These are phyloP conservation scores for Augiades crinisus DNA, from an alignment of 2,888 invertebrate genomes.

Conservation along the genomic window DNA sequence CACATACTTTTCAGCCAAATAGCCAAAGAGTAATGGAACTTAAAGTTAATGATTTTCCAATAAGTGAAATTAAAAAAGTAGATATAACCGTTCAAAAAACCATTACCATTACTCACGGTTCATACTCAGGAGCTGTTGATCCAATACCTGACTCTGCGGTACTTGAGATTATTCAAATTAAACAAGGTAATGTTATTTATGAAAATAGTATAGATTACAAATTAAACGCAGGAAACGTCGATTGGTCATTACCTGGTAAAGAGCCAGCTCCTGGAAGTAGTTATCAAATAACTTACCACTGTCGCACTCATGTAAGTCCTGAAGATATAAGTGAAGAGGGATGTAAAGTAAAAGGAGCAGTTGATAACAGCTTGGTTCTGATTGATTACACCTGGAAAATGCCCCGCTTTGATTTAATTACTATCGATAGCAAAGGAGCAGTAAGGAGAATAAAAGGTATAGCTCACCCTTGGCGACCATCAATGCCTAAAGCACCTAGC, in stretches of 20 bases:
- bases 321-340: conserved; percentile 8
- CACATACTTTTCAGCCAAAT: conserved; percentile 7
- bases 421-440: background rate
- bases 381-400: conserved; percentile 5
- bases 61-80: conserved; percentile 7
- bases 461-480: background rate
- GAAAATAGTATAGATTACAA: conserved; percentile 3
- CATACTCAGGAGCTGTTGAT: conserved; percentile 6
- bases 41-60: conserved; percentile 3
- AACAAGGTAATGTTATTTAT: conserved; percentile 7
- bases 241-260: conserved; percentile 4
- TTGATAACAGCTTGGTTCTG: conserved; percentile 8
- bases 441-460: background rate
- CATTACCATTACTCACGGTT: conserved; percentile 3
- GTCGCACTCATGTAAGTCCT: conserved; percentile 5
- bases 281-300: conserved; percentile 1
- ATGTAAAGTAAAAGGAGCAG: conserved; percentile 7
- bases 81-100: conserved; percentile 5
- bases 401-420: background rate
- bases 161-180: conserved; percentile 7
- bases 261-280: conserved; percentile 5
- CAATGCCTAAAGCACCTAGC: background rate
- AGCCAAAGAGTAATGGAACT: conserved; percentile 8
- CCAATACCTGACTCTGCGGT: conserved; percentile 5
- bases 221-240: conserved; percentile 3